Percentiles rank a stretch among this genome's conserved stretches.
Evolutionary conservation across 2,888 invertebrate species (phyloP).

Genomic region (Embidobia sp.): DNA sequence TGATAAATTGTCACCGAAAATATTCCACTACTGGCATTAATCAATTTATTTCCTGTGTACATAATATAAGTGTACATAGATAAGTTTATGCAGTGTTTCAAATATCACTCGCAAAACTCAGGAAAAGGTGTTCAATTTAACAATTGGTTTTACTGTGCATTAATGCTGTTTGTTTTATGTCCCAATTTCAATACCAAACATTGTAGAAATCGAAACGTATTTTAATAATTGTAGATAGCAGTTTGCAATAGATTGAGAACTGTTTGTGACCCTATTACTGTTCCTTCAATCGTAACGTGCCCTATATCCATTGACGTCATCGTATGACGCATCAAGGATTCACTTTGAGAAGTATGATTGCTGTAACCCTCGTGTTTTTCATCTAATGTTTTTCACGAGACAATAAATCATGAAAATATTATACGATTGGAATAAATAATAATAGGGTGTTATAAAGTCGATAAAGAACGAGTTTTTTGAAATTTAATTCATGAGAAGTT

Average conservation of each 20-base stretch:
- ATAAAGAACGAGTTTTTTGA: conserved; percentile 5
- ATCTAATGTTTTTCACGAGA: conserved; percentile 20
- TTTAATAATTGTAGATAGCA: conserved; percentile 26
- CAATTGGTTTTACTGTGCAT: no score
- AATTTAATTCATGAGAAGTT: no score
- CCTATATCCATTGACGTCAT: conserved; percentile 56
- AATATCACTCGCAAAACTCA: background rate
- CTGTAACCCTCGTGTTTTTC: conserved; percentile 36
- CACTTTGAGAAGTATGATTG: conserved; percentile 45
- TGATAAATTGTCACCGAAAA: conserved; percentile 30
- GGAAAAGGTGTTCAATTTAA: no score
- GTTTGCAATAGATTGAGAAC: conserved; percentile 26
- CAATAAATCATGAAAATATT: conserved; percentile 21
- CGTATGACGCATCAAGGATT: conserved; percentile 48
- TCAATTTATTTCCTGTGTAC: conserved; percentile 32
- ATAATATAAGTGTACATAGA: no score
- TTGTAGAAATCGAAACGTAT: background rate
- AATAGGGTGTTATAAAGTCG: conserved; percentile 18
- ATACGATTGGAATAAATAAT: conserved; percentile 8
- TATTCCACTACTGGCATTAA: conserved; percentile 7
- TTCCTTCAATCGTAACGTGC: conserved; percentile 36
- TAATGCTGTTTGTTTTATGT: background rate
- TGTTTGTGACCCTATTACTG: conserved; percentile 30
- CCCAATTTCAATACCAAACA: no score
- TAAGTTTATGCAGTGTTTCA: background rate